phyloP scores from a whole-genome alignment of 2,888 invertebrate species.

The Tetragnatha montana region DNA sequence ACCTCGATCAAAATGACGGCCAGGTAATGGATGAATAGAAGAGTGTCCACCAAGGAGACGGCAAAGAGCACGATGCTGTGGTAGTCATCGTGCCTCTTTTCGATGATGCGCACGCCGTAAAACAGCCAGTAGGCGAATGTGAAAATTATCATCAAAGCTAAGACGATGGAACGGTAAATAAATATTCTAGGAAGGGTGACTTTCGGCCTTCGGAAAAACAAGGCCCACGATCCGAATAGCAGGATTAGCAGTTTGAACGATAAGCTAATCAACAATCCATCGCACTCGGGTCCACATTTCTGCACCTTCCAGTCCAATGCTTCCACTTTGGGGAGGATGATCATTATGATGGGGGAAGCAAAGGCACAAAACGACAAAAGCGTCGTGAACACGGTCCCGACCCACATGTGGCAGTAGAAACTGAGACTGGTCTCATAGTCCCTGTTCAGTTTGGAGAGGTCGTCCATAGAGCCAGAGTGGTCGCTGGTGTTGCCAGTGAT shows the following conservation, averaged over 20 bases:
- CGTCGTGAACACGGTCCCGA: slow-evolving; percentile 87
- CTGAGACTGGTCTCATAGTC: slow-evolving; percentile 73
- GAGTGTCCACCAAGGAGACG: slow-evolving; percentile 92
- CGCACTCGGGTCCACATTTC: slow-evolving; percentile 91
- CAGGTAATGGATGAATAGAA: slow-evolving; percentile 95
- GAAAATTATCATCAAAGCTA: slow-evolving; percentile 91
- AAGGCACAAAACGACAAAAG: slow-evolving; percentile 89
- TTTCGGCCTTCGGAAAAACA: slow-evolving; percentile 89
- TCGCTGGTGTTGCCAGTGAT: slow-evolving; percentile 97
- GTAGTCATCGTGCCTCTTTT: slow-evolving; percentile 79
- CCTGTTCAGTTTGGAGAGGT: slow-evolving; percentile 78
- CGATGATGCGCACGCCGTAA: slow-evolving; percentile 89
- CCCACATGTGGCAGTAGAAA: slow-evolving; percentile 84
- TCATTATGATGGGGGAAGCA: slow-evolving; percentile 95
- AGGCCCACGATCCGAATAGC: slow-evolving; percentile 92
- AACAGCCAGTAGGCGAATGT: slow-evolving; percentile 99
- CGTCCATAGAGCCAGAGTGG: slow-evolving; percentile 94
- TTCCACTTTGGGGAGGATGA: slow-evolving; percentile 89
- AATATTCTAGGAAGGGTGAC: slow-evolving; percentile 94
- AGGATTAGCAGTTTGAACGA: slow-evolving; percentile 93
- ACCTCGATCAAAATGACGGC: slow-evolving; percentile 95
- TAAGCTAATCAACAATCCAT: slow-evolving; percentile 92
- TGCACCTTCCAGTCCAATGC: slow-evolving; percentile 76
- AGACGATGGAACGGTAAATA: slow-evolving; percentile 90
- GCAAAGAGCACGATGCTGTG: slow-evolving; percentile 93